Evolutionary conservation across 2,888 invertebrate species (phyloP).

Genomic region (Blastobasis adustella): DNA sequence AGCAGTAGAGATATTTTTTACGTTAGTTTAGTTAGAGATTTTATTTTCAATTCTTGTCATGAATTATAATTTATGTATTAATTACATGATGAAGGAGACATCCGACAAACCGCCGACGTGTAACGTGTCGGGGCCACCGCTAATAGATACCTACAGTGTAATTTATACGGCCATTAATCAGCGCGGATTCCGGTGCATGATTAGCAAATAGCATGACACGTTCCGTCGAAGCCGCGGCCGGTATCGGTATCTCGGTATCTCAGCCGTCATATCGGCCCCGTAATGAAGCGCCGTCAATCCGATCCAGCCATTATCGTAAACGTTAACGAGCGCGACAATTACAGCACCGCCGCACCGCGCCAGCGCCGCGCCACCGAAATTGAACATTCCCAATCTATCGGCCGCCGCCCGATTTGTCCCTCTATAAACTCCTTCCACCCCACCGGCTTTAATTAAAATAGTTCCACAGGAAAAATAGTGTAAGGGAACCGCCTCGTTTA

Average conservation of each 20-base stretch:
- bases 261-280: slow-evolving; percentile 40
- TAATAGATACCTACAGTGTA: too few relatives aligned
- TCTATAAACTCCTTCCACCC: slow-evolving; percentile 60
- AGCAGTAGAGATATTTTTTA: too few relatives aligned
- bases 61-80: too few relatives aligned
- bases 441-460: slow-evolving; percentile 64
- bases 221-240: too few relatives aligned
- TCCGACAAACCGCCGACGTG: too few relatives aligned
- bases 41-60: too few relatives aligned
- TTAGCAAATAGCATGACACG: too few relatives aligned
- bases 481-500: slow-evolving; percentile 40
- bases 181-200: too few relatives aligned
- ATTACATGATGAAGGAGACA: too few relatives aligned
- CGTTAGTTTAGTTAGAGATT: too few relatives aligned
- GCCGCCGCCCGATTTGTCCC: slow-evolving; percentile 48
- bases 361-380: slow-evolving; percentile 32
- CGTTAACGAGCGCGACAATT: slow-evolving; percentile 69
- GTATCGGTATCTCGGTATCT: slow-evolving; percentile 26
- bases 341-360: slow-evolving; percentile 23
- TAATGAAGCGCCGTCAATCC: slow-evolving; percentile 50
- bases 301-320: slow-evolving; percentile 64
- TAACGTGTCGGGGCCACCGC: too few relatives aligned
- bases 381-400: slow-evolving; percentile 61
- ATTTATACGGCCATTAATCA: too few relatives aligned
- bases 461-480: slow-evolving; percentile 57